Base-by-base conservation (phyloP, 1,140 invertebrate species). In the Drosophila tsacasi region DNA sequence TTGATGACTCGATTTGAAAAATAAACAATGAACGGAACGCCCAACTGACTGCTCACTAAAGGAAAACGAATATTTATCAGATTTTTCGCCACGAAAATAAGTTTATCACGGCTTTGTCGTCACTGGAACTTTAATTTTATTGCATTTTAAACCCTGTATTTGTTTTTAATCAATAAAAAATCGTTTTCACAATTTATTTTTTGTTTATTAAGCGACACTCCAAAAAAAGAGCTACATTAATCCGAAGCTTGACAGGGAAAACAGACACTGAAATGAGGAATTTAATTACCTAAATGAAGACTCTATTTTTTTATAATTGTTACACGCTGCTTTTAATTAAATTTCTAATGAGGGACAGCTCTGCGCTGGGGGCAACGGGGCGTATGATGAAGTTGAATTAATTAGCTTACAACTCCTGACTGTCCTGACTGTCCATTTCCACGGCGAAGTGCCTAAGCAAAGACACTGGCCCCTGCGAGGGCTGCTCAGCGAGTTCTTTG, bases 401-500 rank as follows among this genome's bases (percentile, higher is more conserved):
- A 76, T 76, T 76, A 76, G 72, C 74, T 76, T 57, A 65, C 52
- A 76, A 76, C 72, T 76, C 62, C 73, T 17, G 42, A 32, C 46
- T 1, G 44, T 23, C 13, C 42, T 57, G 44, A 52, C 32, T 66
- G 72, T 58, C 35, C 52, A 39, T 54, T 71, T 72, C 32, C 12
- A 7, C 5, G 42, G 19, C 21, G 25, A 21, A 58, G 54, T 55
- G 49, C 35, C 32, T 35, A 57, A 46, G 35, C 19, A 46, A 60
- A 60, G 49, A 62, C 67, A 74, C 68, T 75, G 12, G 13, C 3
- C n/a, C 5, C 12, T 2, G 6, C 69, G 69, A 60, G 66, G 69
- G 52, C 37, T 17, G 52, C 21, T 37, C 44, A 8, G 17, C 5
- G 10, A 71, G 69, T 72, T 68, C 4, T 12, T 12, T 8, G 13